These are phyloP conservation scores for Montipora efflorescens DNA, from an alignment of 64 coral and sea anemone genomes.

Conservation along the genomic window DNA sequence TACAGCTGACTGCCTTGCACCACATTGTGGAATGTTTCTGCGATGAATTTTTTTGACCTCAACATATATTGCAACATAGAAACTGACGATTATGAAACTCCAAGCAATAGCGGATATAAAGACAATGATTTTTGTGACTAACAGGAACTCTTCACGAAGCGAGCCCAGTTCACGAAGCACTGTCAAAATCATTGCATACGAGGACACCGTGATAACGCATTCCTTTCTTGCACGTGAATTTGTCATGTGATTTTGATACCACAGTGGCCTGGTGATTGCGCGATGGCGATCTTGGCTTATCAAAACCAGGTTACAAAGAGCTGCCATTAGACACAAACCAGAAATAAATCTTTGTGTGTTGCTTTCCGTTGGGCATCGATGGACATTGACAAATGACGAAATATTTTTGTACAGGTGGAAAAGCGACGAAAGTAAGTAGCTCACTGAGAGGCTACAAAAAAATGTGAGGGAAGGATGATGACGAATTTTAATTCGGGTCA, in stretches of 20 bases:
- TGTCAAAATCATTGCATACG: no score
- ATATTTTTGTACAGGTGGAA: no score
- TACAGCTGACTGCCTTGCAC: not conserved
- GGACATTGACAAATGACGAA: not conserved
- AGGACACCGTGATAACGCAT: no score
- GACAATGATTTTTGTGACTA: not conserved
- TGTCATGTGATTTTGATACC: not conserved
- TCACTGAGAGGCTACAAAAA: no score
- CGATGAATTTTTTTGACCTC: no score
- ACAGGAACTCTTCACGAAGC: not conserved
- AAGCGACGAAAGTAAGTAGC: no score
- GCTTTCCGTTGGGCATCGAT: not conserved
- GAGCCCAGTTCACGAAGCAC: no score
- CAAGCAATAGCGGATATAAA: not conserved
- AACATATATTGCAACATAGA: not conserved
- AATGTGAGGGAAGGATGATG: no score
- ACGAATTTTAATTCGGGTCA: no score
- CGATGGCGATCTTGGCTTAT: conserved; percentile 5
- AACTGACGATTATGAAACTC: not conserved
- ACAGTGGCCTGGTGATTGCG: not conserved
- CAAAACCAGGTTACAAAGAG: not conserved
- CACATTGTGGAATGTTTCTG: no score
- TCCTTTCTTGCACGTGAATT: not conserved
- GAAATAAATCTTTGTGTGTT: not conserved
- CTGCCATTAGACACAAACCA: not conserved